Evolutionary conservation across 2,797 vertebrate genomes (phyloP), one percentile per base, ranked within the genome.

Genomic region (Cryptoprocta ferox): DNA sequence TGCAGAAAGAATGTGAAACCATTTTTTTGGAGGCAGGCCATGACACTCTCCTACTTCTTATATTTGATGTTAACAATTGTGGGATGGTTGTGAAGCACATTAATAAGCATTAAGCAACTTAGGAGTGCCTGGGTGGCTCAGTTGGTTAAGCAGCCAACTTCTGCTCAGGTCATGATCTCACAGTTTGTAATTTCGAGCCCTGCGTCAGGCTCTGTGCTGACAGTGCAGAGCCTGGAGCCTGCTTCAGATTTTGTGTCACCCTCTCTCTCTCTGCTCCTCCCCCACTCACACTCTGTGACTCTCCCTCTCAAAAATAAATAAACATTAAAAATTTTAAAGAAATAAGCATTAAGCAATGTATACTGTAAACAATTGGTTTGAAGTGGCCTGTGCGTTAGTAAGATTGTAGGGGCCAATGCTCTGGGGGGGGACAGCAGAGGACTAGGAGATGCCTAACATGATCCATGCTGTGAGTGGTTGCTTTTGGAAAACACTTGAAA

Each of bases 271-370:
- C 21, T 59, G 56, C 56, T 21, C 19, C 8, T 59, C 21, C 56
- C 56, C 21, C 8, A 59, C 21, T 59, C 56, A 59, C 21, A 59
- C 3, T 59, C 3, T 24, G 56, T 59, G 56, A 9, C 18, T 56
- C 56, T 59, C 56, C 56, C 56, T 59, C 56, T 59, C 56, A 59
- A 59, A 59, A 59, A 59, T 24, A 53, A 53, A 19, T 19, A 10
- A 59, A 59, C 56, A 59, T 59, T 2, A 59, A 59, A 59, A 59
- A 56, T 6, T 24, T 56, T 59, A 24, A 24, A 24, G 1, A 61
- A 83, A 78, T 83, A 75, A 81, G 14, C n/a, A 26, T 88, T 42
- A 94, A 93, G 42, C 79, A 75, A 73, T 84, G 73, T 63, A 53
- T 85, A 19, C n/a, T 45, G 11, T 24, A 63, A 92, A 78, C 48